These are phyloP conservation scores for Panopea generosa DNA, from an alignment of 2,888 invertebrate species.

Conservation along the genomic window DNA sequence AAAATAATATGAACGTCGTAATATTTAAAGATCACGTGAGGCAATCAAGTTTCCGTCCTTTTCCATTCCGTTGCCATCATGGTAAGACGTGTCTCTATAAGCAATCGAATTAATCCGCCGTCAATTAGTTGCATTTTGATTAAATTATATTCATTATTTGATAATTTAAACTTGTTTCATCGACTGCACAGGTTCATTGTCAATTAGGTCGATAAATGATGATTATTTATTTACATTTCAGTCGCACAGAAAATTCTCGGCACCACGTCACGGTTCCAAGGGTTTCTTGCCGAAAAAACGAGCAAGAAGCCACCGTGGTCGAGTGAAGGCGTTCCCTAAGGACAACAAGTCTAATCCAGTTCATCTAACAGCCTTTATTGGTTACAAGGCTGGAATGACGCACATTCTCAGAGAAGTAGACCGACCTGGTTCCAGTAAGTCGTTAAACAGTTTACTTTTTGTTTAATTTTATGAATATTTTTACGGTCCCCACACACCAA, in stretches of 20 bases:
- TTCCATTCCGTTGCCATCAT: conserved; percentile 63
- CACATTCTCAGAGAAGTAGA: conserved; percentile 99
- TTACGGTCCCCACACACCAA: no score
- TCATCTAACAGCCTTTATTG: conserved; percentile 98
- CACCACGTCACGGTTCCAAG: conserved; percentile 99
- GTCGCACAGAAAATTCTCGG: conserved; percentile 99
- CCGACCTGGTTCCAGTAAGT: conserved; percentile 99
- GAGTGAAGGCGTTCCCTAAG: conserved; percentile 99
- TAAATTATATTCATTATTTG: not conserved
- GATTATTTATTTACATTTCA: conserved; percentile 85
- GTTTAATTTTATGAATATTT: no score
- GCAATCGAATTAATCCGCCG: conserved; percentile 13
- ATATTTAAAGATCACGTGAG: not conserved
- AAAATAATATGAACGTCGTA: conserved; percentile 3
- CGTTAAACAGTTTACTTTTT: no score
- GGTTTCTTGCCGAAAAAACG: conserved; percentile 99
- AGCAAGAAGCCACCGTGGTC: conserved; percentile 97
- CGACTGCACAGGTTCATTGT: not conserved
- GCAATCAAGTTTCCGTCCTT: conserved; percentile 29
- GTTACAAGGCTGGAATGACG: conserved; percentile 99
- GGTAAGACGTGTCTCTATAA: conserved; percentile 55
- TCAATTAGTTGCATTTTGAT: conserved; percentile 48
- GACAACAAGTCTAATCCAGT: conserved; percentile 98
- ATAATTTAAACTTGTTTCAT: not conserved
- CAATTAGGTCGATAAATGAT: not conserved